Percentiles rank a stretch among this genome's conserved stretches.
These are phyloP conservation scores for Myxocyprinus asiaticus DNA, from an alignment of 2,113 vertebrate genomes.

Conservation along the genomic window DNA sequence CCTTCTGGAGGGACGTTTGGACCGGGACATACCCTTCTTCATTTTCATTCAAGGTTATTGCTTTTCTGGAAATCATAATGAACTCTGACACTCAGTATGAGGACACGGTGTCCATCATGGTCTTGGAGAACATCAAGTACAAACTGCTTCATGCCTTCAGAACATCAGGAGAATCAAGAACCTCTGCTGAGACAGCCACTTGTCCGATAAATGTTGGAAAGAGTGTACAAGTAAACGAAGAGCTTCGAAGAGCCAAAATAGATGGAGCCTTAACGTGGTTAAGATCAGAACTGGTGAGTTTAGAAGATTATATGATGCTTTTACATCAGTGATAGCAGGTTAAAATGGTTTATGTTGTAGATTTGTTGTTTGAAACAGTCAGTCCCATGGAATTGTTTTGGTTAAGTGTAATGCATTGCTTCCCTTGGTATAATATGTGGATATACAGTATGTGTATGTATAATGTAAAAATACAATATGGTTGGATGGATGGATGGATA, in stretches of 20 bases:
- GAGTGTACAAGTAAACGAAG: constrained; percentile 70
- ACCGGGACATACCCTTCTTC: too few relatives aligned
- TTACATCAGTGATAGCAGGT: constrained; percentile 7
- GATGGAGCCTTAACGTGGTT: constrained; percentile 77
- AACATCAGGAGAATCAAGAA: constrained; percentile 55
- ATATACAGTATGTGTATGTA: too few relatives aligned
- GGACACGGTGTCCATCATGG: constrained; percentile 66
- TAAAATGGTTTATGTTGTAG: neutral
- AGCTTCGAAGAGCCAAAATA: constrained; percentile 73
- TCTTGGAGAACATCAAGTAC: constrained; percentile 78
- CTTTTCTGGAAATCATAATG: constrained; percentile 51
- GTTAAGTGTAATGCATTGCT: neutral
- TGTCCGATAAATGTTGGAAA: constrained; percentile 40
- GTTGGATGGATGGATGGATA: neutral
- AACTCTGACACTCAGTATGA: constrained; percentile 69
- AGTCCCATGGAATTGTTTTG: neutral
- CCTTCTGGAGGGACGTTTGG: too few relatives aligned
- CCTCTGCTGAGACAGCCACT: constrained; percentile 26
- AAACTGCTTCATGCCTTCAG: constrained; percentile 75
- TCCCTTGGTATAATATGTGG: neutral
- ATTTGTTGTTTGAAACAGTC: neutral
- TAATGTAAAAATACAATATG: too few relatives aligned
- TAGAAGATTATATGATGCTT: too few relatives aligned
- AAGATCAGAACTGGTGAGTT: constrained; percentile 79
- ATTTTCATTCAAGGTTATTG: neutral